Conservation (phyloP, 2,797 vertebrate genomes). For the Brachyalestes nurse region DNA sequence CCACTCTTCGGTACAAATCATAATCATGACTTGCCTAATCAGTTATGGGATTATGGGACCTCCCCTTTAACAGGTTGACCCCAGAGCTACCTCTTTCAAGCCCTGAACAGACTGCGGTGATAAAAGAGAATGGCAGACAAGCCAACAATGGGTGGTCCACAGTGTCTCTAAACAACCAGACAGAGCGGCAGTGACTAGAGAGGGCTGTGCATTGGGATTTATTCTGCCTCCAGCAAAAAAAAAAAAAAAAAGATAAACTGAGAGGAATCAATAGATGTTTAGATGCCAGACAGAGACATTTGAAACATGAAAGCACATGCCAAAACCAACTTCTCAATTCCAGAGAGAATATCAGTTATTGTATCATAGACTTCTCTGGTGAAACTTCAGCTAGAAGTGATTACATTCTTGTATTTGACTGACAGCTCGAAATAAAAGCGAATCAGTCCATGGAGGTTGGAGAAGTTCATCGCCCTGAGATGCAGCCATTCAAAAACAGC, state of each 20-base stretch:
- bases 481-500: neutral
- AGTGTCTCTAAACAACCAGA: conserved; percentile 22
- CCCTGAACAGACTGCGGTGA: conserved; percentile 8
- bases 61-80: neutral
- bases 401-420: neutral
- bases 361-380: neutral
- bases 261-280: conserved; percentile 36
- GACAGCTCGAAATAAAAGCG: neutral
- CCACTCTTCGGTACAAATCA: neutral
- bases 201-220: conserved; percentile 28
- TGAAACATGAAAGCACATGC: neutral
- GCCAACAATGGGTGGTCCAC: conserved; percentile 25
- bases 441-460: neutral
- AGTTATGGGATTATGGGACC: neutral
- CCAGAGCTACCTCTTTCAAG: neutral
- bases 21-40: neutral
- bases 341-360: neutral
- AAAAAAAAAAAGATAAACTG: neutral
- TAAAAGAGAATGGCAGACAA: conserved; percentile 28
- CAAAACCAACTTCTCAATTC: conserved; percentile 6
- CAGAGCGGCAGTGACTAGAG: conserved; percentile 17
- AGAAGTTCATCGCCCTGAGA: neutral
- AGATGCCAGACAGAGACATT: conserved; percentile 19
- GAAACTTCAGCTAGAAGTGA: neutral
- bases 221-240: conserved; percentile 32